These are phyloP conservation scores for Barbus barbus DNA, from an alignment of 2,113 vertebrate genomes.

Conservation along the genomic window DNA sequence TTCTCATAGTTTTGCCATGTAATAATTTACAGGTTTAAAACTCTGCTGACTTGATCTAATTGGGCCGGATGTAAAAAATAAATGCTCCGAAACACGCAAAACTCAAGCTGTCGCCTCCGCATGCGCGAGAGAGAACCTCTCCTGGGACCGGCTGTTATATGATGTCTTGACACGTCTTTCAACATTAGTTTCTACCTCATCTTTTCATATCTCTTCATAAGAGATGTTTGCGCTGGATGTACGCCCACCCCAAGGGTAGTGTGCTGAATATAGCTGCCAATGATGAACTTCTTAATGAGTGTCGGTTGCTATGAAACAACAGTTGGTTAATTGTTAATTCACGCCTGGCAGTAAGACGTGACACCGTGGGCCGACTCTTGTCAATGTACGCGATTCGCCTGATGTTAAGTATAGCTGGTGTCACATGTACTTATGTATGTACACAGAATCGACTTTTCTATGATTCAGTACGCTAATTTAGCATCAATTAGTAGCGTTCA, in stretches of 20 bases:
- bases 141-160: not conserved
- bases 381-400: not conserved
- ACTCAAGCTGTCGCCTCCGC: not conserved
- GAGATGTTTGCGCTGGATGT: slow-evolving; percentile 53
- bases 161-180: slow-evolving; percentile 32
- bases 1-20: not conserved
- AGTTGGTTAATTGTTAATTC: slow-evolving; percentile 64
- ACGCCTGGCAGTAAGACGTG: slow-evolving; percentile 23
- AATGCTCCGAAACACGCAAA: not conserved
- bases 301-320: slow-evolving; percentile 67
- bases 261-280: slow-evolving; percentile 61
- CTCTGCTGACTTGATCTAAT: slow-evolving; percentile 2
- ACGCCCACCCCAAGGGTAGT: slow-evolving; percentile 55
- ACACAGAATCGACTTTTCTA: not conserved
- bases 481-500: not conserved
- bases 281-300: slow-evolving; percentile 58
- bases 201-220: slow-evolving; percentile 44
- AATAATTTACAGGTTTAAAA: slow-evolving; percentile 5
- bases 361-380: slow-evolving; percentile 17
- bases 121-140: not conserved
- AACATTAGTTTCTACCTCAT: slow-evolving; percentile 25
- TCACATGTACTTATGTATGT: not conserved
- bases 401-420: not conserved
- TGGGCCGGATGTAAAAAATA: not conserved
- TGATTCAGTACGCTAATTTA: not conserved